These are phyloP conservation scores for Polypterus senegalus DNA, from an alignment of 2,113 vertebrate genomes.

Conservation along the genomic window DNA sequence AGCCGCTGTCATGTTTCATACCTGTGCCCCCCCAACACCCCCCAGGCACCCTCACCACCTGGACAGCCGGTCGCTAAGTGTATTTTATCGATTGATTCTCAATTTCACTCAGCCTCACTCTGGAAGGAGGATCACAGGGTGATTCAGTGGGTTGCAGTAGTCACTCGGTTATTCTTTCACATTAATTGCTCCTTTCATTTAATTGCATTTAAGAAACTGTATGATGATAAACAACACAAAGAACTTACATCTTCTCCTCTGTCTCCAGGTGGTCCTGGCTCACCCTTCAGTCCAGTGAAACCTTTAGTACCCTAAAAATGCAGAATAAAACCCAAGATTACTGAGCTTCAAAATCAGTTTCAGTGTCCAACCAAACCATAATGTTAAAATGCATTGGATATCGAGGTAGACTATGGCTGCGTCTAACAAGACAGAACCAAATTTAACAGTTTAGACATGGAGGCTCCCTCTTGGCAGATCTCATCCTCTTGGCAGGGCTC, in stretches of 20 bases:
- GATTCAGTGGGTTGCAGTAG: background rate
- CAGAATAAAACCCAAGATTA: background rate
- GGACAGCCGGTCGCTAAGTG: background rate
- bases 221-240: background rate
- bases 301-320: slow-evolving; percentile 17
- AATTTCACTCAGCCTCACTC: background rate
- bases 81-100: background rate
- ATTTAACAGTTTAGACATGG: background rate
- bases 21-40: no score
- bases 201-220: background rate
- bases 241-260: slow-evolving; percentile 19
- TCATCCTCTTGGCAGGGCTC: no score
- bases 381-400: background rate
- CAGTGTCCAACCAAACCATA: background rate
- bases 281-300: slow-evolving; percentile 19
- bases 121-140: no score
- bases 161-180: background rate
- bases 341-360: background rate
- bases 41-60: no score
- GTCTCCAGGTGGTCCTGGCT: slow-evolving; percentile 16
- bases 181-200: background rate
- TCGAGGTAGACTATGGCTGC: background rate
- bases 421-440: background rate
- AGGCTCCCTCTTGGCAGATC: no score
- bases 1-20: no score